Evolutionary conservation across 2,888 invertebrate species (phyloP).

Genomic region (Magallana nippona): DNA sequence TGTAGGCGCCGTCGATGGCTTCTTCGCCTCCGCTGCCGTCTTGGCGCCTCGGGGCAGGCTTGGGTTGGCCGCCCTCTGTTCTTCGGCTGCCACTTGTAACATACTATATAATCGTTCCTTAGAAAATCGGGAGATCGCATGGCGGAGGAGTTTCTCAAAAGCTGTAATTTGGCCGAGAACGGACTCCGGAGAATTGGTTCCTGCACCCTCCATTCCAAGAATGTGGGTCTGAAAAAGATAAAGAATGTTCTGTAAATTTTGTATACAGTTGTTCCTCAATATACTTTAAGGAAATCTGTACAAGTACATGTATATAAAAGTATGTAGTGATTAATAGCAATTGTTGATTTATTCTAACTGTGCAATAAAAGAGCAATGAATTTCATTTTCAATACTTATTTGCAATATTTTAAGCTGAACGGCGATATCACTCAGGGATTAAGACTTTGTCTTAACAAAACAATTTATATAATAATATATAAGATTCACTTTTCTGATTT

Average conservation of each 20-base stretch:
- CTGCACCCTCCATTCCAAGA: conserved; percentile 23
- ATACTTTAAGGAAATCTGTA: neutral
- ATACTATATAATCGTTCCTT: conserved; percentile 65
- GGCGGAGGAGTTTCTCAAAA: conserved; percentile 69
- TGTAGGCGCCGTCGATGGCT: conserved; percentile 22
- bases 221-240: conserved; percentile 48
- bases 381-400: too few relatives aligned
- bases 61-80: neutral
- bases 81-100: conserved; percentile 59
- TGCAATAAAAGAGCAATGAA: too few relatives aligned
- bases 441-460: too few relatives aligned
- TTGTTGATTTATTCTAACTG: too few relatives aligned
- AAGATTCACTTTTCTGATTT: too few relatives aligned
- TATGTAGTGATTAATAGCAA: too few relatives aligned
- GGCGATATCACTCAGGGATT: too few relatives aligned
- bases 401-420: too few relatives aligned
- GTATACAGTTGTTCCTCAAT: neutral
- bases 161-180: conserved; percentile 67
- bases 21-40: conserved; percentile 39
- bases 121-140: conserved; percentile 71
- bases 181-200: conserved; percentile 48
- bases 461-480: too few relatives aligned
- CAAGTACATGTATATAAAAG: too few relatives aligned
- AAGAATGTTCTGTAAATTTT: neutral
- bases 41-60: conserved; percentile 4